Conservation (phyloP, 2,888 invertebrate species). For the Ophion slaviceki region DNA sequence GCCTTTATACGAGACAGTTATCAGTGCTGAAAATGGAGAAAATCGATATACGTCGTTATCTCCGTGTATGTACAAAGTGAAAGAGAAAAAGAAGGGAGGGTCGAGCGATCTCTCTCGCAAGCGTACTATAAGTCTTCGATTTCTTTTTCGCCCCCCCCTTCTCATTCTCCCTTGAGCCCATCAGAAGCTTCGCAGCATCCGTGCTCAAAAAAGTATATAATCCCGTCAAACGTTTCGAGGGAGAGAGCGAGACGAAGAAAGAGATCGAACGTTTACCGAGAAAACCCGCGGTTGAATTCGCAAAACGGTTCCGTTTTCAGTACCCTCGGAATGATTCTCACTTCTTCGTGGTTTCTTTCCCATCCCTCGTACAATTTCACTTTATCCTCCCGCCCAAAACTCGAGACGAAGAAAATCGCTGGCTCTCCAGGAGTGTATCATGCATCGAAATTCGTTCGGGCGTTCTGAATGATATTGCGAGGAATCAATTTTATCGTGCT, state of each 20-base stretch:
- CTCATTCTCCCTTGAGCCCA: conserved; percentile 66
- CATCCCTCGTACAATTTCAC: conserved; percentile 26
- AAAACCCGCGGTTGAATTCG: conserved; percentile 71
- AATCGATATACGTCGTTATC: conserved; percentile 63
- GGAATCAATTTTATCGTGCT: conserved; percentile 27
- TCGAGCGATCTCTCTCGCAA: conserved; percentile 10
- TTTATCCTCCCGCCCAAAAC: conserved; percentile 33
- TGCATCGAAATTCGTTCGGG: conserved; percentile 19
- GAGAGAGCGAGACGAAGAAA: conserved; percentile 41
- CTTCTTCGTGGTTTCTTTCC: conserved; percentile 23
- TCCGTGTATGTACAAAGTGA: conserved; percentile 14
- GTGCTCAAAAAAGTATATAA: conserved; percentile 60
- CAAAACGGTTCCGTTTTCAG: conserved; percentile 70
- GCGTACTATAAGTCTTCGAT: conserved; percentile 26
- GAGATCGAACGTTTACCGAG: conserved; percentile 31
- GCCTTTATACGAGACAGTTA: conserved; percentile 50
- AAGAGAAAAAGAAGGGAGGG: conserved; percentile 9
- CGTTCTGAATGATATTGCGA: conserved; percentile 19
- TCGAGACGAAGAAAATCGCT: conserved; percentile 46
- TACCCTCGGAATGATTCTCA: conserved; percentile 60
- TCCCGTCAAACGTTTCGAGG: conserved; percentile 61
- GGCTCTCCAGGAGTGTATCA: conserved; percentile 7
- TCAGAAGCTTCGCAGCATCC: conserved; percentile 45
- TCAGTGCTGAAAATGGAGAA: conserved; percentile 58
- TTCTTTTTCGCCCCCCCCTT: conserved; percentile 36